phyloP scores from a whole-genome alignment of 2,113 vertebrate genomes.

The Urocynchramus pylzowi region DNA sequence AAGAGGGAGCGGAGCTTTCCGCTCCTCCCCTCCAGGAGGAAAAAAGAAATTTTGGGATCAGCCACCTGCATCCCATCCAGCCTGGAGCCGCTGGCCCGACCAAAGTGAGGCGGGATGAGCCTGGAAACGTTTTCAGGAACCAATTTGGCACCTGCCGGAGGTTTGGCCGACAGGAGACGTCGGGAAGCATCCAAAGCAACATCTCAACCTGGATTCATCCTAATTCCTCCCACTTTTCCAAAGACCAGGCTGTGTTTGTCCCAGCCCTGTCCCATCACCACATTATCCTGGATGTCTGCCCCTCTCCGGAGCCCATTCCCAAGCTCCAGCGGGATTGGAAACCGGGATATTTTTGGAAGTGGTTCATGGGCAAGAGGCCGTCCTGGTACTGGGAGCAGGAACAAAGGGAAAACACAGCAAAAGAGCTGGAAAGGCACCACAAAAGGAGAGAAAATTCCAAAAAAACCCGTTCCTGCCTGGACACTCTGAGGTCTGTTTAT shows the following conservation, averaged over 20 bases:
- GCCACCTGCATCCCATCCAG: not conserved
- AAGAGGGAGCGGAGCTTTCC: not conserved
- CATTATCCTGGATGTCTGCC: not conserved
- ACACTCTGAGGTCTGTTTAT: not conserved
- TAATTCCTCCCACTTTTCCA: not conserved
- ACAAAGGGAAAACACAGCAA: not conserved
- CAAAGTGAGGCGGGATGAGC: rapidly evolving
- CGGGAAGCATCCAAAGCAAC: not conserved
- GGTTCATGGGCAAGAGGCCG: not conserved
- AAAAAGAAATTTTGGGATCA: not conserved
- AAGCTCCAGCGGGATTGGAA: not conserved
- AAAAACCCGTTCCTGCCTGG: not conserved
- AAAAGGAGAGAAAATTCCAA: not conserved
- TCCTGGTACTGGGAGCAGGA: not conserved
- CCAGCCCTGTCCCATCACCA: not conserved
- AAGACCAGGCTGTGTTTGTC: not conserved
- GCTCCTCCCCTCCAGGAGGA: not conserved
- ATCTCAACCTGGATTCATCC: not conserved
- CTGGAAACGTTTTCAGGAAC: not conserved
- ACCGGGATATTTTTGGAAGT: not conserved
- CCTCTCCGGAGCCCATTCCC: not conserved
- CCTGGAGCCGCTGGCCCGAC: rapidly evolving
- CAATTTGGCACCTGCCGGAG: rapidly evolving
- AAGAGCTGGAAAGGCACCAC: not conserved
- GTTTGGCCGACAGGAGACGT: rapidly evolving